These are phyloP conservation scores for Microcebus griseorufus DNA, from an alignment of 2,113 vertebrate genomes.

Conservation along the genomic window DNA sequence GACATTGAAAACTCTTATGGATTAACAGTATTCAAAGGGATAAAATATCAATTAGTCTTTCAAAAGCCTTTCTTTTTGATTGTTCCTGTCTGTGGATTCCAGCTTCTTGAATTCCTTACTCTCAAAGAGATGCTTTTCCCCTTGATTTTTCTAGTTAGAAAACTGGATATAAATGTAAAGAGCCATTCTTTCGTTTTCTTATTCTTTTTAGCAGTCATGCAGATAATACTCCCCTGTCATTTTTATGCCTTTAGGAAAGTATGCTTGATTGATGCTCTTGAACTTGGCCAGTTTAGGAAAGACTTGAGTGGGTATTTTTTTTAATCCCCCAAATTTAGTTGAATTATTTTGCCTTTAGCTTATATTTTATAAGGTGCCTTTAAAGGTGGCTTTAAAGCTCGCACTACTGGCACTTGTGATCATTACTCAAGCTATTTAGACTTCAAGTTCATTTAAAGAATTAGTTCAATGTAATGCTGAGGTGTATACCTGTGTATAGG, in stretches of 20 bases:
- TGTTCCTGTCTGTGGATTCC: slow-evolving; percentile 53
- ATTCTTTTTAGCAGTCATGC: slow-evolving; percentile 26
- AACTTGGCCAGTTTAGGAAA: slow-evolving; percentile 52
- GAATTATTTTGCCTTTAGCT: slow-evolving; percentile 56
- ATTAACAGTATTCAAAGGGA: slow-evolving; percentile 66
- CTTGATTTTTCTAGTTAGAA: slow-evolving; percentile 66
- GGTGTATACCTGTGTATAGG: background rate
- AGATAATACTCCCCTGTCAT: slow-evolving; percentile 30
- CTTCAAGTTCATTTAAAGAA: background rate
- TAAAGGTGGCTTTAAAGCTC: slow-evolving; percentile 67
- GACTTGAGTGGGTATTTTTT: slow-evolving; percentile 1
- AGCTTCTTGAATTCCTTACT: slow-evolving; percentile 39
- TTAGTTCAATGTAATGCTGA: background rate
- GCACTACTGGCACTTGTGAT: slow-evolving; percentile 12
- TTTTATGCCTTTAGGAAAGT: slow-evolving; percentile 70
- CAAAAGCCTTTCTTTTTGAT: slow-evolving; percentile 45
- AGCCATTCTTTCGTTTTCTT: background rate
- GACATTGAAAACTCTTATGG: slow-evolving; percentile 73
- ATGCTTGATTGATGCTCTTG: slow-evolving; percentile 54
- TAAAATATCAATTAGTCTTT: slow-evolving; percentile 67
- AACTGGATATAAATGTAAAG: slow-evolving; percentile 41
- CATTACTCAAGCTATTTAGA: slow-evolving; percentile 57
- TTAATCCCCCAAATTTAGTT: background rate
- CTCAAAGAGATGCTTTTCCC: slow-evolving; percentile 51
- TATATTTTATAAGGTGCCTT: slow-evolving; percentile 56